Conservation (phyloP, 92 coral and sea anemone genomes). For the Palythoa grandis region DNA sequence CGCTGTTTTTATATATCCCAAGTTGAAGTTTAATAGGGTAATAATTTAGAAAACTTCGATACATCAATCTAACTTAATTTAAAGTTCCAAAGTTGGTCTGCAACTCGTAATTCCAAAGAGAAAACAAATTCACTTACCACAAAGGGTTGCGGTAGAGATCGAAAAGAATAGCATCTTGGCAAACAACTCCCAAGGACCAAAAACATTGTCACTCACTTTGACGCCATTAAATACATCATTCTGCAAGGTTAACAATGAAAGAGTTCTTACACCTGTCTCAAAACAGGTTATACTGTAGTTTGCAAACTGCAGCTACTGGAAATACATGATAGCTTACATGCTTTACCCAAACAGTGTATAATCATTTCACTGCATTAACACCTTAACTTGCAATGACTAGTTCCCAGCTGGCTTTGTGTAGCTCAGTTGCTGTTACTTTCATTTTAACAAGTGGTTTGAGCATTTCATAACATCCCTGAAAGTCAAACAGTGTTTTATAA, state of each 20-base stretch:
- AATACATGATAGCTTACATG: background rate
- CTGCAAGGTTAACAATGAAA: background rate
- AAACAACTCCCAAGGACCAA: constrained; percentile 60
- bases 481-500: no score
- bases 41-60: no score
- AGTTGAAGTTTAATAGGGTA: no score
- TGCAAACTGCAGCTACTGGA: background rate
- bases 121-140: constrained; percentile 64
- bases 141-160: constrained; percentile 82
- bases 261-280: background rate
- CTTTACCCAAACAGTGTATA: no score
- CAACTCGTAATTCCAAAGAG: background rate
- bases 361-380: no score
- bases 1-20: no score
- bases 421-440: no score
- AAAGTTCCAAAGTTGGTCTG: background rate
- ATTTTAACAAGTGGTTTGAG: no score
- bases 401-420: no score
- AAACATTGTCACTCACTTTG: constrained; percentile 24
- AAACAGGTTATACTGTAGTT: background rate
- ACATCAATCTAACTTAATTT: background rate
- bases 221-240: constrained; percentile 15
- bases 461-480: no score
- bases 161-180: constrained; percentile 81
- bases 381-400: no score